Percentiles rank a stretch among this genome's conserved stretches.
These are phyloP conservation scores for Aurelia sp. DNA, from an alignment of 30 jellyfish, hydroid and myxozoan species.

Conservation along the genomic window DNA sequence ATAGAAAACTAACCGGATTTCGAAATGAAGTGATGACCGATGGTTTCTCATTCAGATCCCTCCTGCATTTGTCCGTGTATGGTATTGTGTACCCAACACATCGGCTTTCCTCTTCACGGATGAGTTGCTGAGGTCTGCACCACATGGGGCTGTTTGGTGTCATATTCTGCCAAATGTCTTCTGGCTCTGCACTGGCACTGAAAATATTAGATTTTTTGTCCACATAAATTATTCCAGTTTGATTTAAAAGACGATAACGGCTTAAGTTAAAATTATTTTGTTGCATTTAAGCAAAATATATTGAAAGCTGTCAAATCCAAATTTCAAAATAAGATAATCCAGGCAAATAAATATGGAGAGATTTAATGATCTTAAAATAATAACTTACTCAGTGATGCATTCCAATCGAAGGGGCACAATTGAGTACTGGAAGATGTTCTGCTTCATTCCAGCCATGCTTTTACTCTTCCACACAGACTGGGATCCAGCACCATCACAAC, in stretches of 20 bases:
- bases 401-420: neutral
- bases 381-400: too few species aligned
- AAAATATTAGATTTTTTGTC: too few species aligned
- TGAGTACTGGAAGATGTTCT: neutral
- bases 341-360: too few species aligned
- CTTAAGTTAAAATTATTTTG: too few species aligned
- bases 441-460: neutral
- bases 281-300: too few species aligned
- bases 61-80: neutral
- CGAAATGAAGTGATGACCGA: too few species aligned
- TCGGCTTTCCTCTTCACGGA: neutral
- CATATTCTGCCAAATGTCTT: neutral
- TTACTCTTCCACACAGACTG: neutral
- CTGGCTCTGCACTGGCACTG: neutral
- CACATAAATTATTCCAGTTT: too few species aligned
- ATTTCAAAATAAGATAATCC: too few species aligned
- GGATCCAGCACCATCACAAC: conserved; percentile 1
- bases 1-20: too few species aligned
- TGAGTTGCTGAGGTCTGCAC: neutral
- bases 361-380: too few species aligned
- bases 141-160: neutral
- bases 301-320: too few species aligned
- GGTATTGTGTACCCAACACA: neutral
- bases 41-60: neutral
- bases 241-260: too few species aligned